Base-by-base conservation (phyloP, 2,888 invertebrate genomes). In the Caenorhabditis sulstoni region DNA sequence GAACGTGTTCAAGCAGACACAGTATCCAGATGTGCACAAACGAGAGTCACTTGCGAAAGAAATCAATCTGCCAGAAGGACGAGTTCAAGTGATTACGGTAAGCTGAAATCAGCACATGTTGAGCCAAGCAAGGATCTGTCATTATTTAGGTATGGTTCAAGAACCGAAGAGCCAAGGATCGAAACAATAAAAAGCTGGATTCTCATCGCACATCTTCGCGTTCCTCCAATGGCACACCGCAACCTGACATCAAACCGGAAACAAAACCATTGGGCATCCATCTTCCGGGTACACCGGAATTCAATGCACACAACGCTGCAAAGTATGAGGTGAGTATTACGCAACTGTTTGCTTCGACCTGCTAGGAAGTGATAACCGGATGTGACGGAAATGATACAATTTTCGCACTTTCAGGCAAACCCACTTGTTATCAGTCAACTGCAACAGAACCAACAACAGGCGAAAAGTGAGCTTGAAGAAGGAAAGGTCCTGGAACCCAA, bases 101-200 rank as follows among this genome's bases (percentile, higher is more conserved):
- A 4, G 50, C 20, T 23, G 8, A 3, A 8, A 12, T 22, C 11
- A 39, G 39, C 22, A 9, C 1, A 3, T n/a, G 8, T 7, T n/a
- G n/a, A n/a, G n/a, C n/a, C n/a, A n/a, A 52, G 22, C 37, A 50
- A 14, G 2, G 14, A 47, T 23, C 2, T n/a, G 44, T 45, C 22
- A 4, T 39, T 61, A 29, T 86, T 23, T 61, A 87, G 86, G 86
- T 87, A 3, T 87, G 87, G 87, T 87, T 87, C 79, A 87, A 87
- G 65, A 87, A 87, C 45, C 83, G 87, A 0, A 77, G 87, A 35
- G 87, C 87, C 29, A 87, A 87, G 53, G 81, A 83, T 14, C 66
- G 87, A 14, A 81, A 81, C 50, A 79, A 81, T 16, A 85, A 83
- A 52, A 86, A 83, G 66, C 37, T 65, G 9, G 80, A 62, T 5